Percentiles rank a stretch among this genome's conserved stretches.
Conservation (phyloP, 2,888 invertebrate species). For the Eupsilia transversa region DNA sequence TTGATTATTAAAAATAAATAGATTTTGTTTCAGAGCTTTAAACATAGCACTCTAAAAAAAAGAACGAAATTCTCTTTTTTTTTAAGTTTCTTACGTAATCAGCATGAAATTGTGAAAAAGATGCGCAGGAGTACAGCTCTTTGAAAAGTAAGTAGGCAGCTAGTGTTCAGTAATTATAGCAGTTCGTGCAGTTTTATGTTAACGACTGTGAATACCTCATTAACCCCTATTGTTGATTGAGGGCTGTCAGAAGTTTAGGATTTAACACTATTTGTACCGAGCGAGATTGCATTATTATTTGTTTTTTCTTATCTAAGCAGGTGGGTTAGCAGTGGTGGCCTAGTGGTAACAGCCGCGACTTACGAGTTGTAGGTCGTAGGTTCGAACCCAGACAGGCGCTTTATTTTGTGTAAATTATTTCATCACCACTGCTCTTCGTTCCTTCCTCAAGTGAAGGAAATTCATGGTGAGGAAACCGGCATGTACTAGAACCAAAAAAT, state of each 20-base stretch:
- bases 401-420: too few relatives aligned
- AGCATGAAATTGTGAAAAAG: constrained; percentile 26
- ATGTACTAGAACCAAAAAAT: too few relatives aligned
- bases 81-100: background rate
- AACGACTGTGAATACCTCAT: constrained; percentile 63
- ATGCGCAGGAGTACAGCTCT: constrained; percentile 57
- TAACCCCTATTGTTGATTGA: constrained; percentile 61
- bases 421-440: too few relatives aligned
- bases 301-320: background rate
- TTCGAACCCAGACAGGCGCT: too few relatives aligned
- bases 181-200: constrained; percentile 58
- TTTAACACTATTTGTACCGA: background rate
- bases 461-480: too few relatives aligned
- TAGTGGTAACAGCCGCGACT: too few relatives aligned
- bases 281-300: background rate
- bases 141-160: constrained; percentile 57
- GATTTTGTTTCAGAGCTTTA: background rate
- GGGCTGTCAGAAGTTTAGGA: constrained; percentile 52
- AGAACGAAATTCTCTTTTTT: background rate
- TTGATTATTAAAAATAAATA: background rate
- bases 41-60: background rate
- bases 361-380: too few relatives aligned
- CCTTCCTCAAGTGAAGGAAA: too few relatives aligned
- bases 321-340: too few relatives aligned
- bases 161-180: constrained; percentile 47